Percentiles rank a stretch among this genome's conserved stretches.
Evolutionary conservation across 2,888 invertebrate species (phyloP).

Genomic region (Prostheceraeus crozeri): DNA sequence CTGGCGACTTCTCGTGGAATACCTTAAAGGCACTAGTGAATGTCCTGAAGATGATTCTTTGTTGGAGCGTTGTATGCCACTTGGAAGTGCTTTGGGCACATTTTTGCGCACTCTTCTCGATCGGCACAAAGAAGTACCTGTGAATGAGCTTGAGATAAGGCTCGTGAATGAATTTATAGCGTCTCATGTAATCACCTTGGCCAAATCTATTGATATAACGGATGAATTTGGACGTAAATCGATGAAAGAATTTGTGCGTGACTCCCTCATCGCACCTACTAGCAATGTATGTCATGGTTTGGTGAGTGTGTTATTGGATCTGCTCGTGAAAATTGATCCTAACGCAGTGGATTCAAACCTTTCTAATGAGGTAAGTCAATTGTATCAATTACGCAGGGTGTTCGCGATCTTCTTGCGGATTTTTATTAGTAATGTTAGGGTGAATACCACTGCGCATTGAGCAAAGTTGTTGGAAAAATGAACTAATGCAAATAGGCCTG

Average conservation of each 20-base stretch:
- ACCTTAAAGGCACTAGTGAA: constrained; percentile 2
- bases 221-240: constrained; percentile 17
- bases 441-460: too few species aligned
- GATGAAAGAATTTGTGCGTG: constrained; percentile 11
- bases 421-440: too few species aligned
- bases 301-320: too few species aligned
- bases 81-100: not conserved
- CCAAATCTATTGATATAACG: constrained; percentile 19
- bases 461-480: too few species aligned
- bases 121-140: not conserved
- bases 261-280: too few species aligned
- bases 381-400: too few species aligned
- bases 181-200: not conserved
- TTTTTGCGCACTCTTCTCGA: constrained; percentile 10
- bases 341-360: too few species aligned
- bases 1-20: constrained; percentile 9
- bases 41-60: not conserved
- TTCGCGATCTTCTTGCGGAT: too few species aligned
- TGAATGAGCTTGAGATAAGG: not conserved
- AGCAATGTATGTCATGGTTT: too few species aligned
- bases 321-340: too few species aligned
- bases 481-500: too few species aligned
- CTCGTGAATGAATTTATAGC: not conserved
- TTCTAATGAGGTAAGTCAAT: too few species aligned
- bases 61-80: not conserved